Conservation (phyloP, 2,888 invertebrate genomes). For the Leuctra nigra region DNA sequence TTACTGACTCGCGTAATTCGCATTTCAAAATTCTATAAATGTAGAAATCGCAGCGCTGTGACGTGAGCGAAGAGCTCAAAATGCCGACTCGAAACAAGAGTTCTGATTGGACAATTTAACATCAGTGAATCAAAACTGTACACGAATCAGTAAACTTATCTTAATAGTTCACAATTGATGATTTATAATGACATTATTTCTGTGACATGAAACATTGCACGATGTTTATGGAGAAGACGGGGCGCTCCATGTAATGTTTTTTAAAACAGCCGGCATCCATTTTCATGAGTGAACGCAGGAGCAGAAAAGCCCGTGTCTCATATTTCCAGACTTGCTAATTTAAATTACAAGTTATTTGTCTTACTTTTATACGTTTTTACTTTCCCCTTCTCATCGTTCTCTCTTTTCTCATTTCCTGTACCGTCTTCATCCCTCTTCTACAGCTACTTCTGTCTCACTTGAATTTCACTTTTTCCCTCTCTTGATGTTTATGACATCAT, state of each 20-base stretch:
- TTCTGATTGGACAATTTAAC: too few relatives aligned
- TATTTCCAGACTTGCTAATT: conserved; percentile 6
- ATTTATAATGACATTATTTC: background rate
- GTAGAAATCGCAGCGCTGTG: too few relatives aligned
- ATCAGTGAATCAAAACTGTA: too few relatives aligned
- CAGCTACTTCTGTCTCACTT: background rate
- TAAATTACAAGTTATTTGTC: conserved; percentile 12
- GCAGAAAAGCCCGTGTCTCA: background rate
- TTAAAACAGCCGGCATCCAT: background rate
- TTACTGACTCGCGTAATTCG: too few relatives aligned
- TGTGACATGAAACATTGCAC: background rate
- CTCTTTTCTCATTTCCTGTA: conserved; percentile 8
- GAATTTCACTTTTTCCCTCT: background rate
- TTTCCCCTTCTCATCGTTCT: background rate
- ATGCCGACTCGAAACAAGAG: too few relatives aligned
- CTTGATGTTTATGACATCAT: background rate
- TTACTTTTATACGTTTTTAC: background rate
- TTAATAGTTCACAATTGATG: background rate
- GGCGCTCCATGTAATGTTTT: too few relatives aligned
- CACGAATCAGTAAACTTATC: too few relatives aligned
- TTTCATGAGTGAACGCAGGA: background rate
- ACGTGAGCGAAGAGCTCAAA: too few relatives aligned
- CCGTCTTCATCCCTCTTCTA: background rate
- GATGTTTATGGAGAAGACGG: background rate
- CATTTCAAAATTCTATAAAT: too few relatives aligned